A percentile compares a stretch with the other conserved stretches of the same genome.
Evolutionary conservation across 2,113 vertebrate species (phyloP).

Genomic region (Eidolon helvum): DNA sequence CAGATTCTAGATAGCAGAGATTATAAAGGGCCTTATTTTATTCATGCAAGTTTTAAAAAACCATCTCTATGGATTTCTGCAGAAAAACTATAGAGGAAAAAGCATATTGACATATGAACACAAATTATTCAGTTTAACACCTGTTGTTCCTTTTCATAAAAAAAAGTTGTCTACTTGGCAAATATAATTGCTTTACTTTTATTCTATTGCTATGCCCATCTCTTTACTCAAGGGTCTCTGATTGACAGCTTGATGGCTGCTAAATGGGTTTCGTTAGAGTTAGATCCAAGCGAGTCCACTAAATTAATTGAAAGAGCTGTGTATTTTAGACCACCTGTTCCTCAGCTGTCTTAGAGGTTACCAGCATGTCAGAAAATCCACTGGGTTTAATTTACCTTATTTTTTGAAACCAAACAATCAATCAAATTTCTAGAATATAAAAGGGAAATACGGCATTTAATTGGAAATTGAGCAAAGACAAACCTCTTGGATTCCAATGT

Average conservation of each 20-base stretch:
- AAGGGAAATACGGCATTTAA: background rate
- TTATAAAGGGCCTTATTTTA: background rate
- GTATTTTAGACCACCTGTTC: slow-evolving; percentile 52
- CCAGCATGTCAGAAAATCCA: background rate
- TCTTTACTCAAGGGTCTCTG: slow-evolving; percentile 11
- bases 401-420: slow-evolving; percentile 35
- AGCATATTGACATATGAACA: background rate
- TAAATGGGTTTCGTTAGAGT: slow-evolving; percentile 46
- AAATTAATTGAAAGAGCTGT: slow-evolving; percentile 62
- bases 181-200: slow-evolving; percentile 47
- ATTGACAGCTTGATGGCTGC: slow-evolving; percentile 58
- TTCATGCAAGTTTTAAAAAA: background rate
- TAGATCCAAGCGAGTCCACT: slow-evolving; percentile 18
- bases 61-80: background rate
- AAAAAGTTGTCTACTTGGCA: background rate
- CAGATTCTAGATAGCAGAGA: background rate
- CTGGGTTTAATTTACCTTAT: slow-evolving; percentile 43
- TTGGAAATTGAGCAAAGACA: slow-evolving; percentile 4
- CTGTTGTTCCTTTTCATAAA: slow-evolving; percentile 4
- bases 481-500: background rate
- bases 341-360: slow-evolving; percentile 20
- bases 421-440: slow-evolving; percentile 1
- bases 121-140: background rate
- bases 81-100: background rate
- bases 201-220: slow-evolving; percentile 4